Percentiles rank a stretch among this genome's conserved stretches.
These are phyloP conservation scores for Python bivittatus DNA, from an alignment of 2,113 vertebrate genomes.

Conservation along the genomic window DNA sequence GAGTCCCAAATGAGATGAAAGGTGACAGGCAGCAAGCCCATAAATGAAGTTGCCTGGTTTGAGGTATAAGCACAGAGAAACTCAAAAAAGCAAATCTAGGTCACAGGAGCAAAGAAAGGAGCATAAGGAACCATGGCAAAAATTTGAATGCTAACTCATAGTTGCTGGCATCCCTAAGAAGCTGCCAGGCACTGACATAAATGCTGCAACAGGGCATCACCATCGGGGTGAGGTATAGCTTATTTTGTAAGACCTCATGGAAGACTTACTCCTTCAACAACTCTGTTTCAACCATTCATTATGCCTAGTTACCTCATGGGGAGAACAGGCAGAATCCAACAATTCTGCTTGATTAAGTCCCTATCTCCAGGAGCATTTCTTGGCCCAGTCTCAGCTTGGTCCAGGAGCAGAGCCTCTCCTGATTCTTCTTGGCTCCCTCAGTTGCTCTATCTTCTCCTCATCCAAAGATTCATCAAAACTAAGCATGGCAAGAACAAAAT, in stretches of 20 bases:
- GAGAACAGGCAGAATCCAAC: neutral
- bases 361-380: neutral
- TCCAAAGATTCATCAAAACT: neutral
- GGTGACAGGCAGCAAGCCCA: neutral
- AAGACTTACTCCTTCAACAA: neutral
- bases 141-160: neutral
- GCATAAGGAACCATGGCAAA: neutral
- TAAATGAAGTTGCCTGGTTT: neutral
- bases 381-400: neutral
- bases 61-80: neutral
- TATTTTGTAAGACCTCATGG: neutral
- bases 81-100: neutral
- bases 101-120: neutral
- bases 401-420: neutral
- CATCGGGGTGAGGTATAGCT: neutral
- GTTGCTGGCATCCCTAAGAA: neutral
- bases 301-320: neutral
- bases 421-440: neutral
- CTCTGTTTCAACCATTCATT: neutral
- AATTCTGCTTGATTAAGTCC: neutral
- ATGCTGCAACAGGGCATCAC: neutral
- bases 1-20: no score
- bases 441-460: neutral
- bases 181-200: neutral
- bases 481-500: neutral